Base-by-base conservation (phyloP, 2,888 invertebrate species). In the Colostygia pectinataria region DNA sequence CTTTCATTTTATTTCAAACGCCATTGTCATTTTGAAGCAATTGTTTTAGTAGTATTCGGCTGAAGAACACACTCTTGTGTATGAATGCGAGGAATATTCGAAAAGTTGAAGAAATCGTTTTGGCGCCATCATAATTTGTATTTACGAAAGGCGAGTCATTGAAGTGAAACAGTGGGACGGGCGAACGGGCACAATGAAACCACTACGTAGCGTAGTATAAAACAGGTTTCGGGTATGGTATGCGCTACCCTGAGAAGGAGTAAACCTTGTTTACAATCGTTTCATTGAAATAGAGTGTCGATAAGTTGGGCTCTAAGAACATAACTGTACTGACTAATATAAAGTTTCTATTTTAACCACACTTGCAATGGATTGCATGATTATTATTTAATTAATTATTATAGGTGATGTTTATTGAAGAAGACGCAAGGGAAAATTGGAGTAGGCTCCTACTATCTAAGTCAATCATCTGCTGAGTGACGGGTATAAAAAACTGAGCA, bases 201-300 rank as follows among this genome's bases (percentile, higher is more conserved):
- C 76, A 84, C 82, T 80, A 82, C 78, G 80, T 79, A 78, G 82
- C 78, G 80, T 79, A 78, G 80, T 83, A 80, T 76, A 70, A 81
- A 90, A 90, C 90, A 86, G 73, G 90, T 90, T 90, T 80, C 70
- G 69, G 77, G 68, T 69, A 68, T 74, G 87, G 86, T 83, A 87
- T 88, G 87, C 80, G 77, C 66, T 72, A 70, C 69, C 74, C 61
- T 65, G 62, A 63, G 63, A 61, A 65, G 62, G 63, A 68, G 63
- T 59, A 55, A 48, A 36, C 43, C 52, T 63, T 65, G 59, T 65
- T 68, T 65, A 59, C 57, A 53, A 57, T 56, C 31, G 36, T 41
- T 53, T 57, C 53, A 57, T 52, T 52, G 51, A 56, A 60, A 46
- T 43, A 32, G 18, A 28, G 33, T 38, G 18, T 8, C 29, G 20